Base-by-base conservation (phyloP, 2,888 invertebrate genomes). In the Pogonocherus hispidulus region DNA sequence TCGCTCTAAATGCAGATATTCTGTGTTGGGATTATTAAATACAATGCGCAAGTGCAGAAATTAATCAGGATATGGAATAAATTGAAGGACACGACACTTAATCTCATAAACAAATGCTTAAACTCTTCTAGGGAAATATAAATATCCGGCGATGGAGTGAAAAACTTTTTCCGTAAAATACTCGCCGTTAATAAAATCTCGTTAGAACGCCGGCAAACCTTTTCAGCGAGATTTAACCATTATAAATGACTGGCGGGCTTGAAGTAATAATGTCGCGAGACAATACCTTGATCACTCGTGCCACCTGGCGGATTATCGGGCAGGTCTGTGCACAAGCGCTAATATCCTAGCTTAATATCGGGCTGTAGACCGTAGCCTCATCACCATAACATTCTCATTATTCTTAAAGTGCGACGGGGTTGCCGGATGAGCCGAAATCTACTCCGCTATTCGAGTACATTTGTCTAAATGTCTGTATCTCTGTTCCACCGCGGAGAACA, bases 341-440 rank as follows among this genome's bases (percentile, higher is more conserved):
- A 83, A 83, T 83, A 83, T 82, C 79, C 78, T 22, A 73, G 81
- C 80, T 84, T 82, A 82, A 83, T 83, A 81, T 84, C 75, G 79
- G 79, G 79, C 81, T 81, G 83, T 82, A 81, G 79, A 82, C 79
- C 74, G 76, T 77, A 76, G 79, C 77, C 84, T 84, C 84, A 84
- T 85, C 84, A 84, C 82, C 85, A 84, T 85, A 85, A 84, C 84
- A 81, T 84, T 84, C 83, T 82, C 84, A 84, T 85, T 84, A 85
- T 82, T 84, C 83, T 83, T 81, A 67, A 75, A 73, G 71, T 67
- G 70, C 75, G 79, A 74, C 75, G 75, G 75, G 69, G 70, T 63
- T 44, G 66, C 66, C 76, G 79, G 77, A 79, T 79, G 78, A 76
- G 74, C 71, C 74, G 73, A 79, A 79, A 80, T 78, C 81, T 78